Base-by-base conservation (phyloP, 2,888 invertebrate species). In the Andricus curvator region DNA sequence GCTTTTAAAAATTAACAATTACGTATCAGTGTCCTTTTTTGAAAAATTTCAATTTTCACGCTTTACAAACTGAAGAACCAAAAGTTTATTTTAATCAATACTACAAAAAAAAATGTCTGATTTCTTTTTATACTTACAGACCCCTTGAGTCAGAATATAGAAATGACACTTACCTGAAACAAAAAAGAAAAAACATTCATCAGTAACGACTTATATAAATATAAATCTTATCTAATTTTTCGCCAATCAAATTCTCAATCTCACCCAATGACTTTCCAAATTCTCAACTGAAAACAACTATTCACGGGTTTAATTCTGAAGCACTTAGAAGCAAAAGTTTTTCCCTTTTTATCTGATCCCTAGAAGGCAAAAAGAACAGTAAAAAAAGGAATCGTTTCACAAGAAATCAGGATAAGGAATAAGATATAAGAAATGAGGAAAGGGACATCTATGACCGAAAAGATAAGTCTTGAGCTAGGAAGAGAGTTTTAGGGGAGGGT, bases 371-470 rank as follows among this genome's bases (percentile, higher is more conserved):
- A 66, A 66, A 67, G 29, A 9, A 56, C 33, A 56, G 25, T 74
- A 56, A 48, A 74, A 62, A 74, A 25, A 56, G 70, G 25, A 70
- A 76, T 83, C 79, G 83, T 78, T 81, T 81, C 78, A 79, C 81
- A 80, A 81, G 80, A 81, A 80, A 79, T 84, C 81, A 78, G 78
- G 80, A 84, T 84, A 80, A 83, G 84, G 79, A 70, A 80, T 13
- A 44, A 83, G 84, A 80, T 81, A 81, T 78, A 82, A 83, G 84
- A 80, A 81, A 81, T 78, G 82, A 56, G 48, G 81, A 70, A 81
- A 74, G 29, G 74, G 74, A 56, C 74, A 74, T 74, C 74, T 56
- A 56, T 33, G 74, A 74, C 29, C 44, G 68, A 79, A 83, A 78
- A 78, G 29, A 76, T 78, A 56, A 44, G 33, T 64, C 25, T 51